These are phyloP conservation scores for Marisa cornuarietis DNA, from an alignment of 1,140 invertebrate genomes.

Conservation along the genomic window DNA sequence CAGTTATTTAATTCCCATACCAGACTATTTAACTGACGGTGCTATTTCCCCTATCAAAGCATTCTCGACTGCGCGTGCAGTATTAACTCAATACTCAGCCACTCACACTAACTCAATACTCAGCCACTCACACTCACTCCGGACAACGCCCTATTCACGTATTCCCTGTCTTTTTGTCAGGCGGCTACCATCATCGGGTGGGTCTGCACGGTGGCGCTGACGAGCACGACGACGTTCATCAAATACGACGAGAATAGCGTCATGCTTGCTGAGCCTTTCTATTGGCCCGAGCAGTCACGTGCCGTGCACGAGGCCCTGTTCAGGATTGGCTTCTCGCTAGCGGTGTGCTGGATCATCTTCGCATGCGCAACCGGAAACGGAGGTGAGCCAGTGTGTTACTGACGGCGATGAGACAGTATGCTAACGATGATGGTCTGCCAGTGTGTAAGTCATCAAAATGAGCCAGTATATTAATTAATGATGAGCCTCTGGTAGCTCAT, in stretches of 20 bases:
- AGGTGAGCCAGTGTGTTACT: constrained; percentile 18
- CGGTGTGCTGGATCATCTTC: constrained; percentile 38
- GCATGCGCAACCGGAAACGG: constrained; percentile 43
- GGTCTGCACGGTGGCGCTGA: constrained; percentile 25
- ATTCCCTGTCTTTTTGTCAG: constrained; percentile 28
- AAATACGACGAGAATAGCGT: constrained; percentile 29
- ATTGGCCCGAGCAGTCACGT: constrained; percentile 11
- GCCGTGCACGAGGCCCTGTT: constrained; percentile 8
- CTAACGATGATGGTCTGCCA: not conserved
- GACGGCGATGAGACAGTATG: not conserved
- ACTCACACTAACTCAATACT: not conserved
- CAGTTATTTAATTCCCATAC: no score
- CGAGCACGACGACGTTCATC: constrained; percentile 35
- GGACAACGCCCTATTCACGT: not conserved
- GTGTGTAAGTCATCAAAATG: no score
- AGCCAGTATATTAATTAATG: no score
- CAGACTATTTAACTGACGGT: no score
- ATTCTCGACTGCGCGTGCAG: not conserved
- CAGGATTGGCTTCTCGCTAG: constrained; percentile 13
- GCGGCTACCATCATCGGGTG: constrained; percentile 22
- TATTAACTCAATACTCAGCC: not conserved
- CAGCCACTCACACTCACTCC: constrained; percentile 1
- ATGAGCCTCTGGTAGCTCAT: no score
- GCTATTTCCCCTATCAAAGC: no score
- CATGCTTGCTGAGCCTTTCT: constrained; percentile 14